Conservation (phyloP, 2,888 invertebrate genomes). For the Trilocha varians region DNA sequence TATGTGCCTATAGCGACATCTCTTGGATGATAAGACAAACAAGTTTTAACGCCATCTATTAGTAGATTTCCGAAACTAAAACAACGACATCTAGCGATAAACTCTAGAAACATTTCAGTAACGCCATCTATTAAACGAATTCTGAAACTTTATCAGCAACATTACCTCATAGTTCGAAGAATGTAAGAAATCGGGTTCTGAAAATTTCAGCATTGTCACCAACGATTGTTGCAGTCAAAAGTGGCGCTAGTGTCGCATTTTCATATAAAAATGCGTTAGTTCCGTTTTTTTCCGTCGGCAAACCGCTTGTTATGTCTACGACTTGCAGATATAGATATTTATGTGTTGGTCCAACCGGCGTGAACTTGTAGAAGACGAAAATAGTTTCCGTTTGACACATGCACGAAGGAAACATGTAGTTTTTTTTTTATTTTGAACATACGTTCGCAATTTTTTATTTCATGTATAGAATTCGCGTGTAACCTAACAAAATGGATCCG, state of each 20-base stretch:
- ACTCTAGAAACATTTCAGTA: too few species aligned
- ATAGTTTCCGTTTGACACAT: slow-evolving; percentile 70
- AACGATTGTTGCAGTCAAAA: slow-evolving; percentile 2
- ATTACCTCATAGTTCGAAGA: neutral
- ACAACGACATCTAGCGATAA: too few species aligned
- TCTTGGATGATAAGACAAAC: slow-evolving; percentile 4
- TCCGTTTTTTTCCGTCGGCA: slow-evolving; percentile 5
- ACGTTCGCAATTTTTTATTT: slow-evolving; percentile 47
- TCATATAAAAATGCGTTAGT: slow-evolving; percentile 13
- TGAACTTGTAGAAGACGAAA: slow-evolving; percentile 65
- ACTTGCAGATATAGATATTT: slow-evolving; percentile 33
- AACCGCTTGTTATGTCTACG: slow-evolving; percentile 14
- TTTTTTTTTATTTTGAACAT: slow-evolving; percentile 65
- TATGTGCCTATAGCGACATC: too few species aligned
- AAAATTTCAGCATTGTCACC: slow-evolving; percentile 6
- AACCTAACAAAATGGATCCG: slow-evolving; percentile 55
- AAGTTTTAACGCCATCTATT: slow-evolving; percentile 32
- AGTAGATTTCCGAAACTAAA: neutral
- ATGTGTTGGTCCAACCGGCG: slow-evolving; percentile 47
- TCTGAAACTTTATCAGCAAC: neutral
- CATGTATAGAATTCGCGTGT: slow-evolving; percentile 36
- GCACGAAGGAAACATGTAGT: slow-evolving; percentile 66
- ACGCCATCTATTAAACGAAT: neutral
- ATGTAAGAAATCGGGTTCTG: slow-evolving; percentile 7
- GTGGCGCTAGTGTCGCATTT: slow-evolving; percentile 1